Evolutionary conservation across 2,888 invertebrate species (phyloP).

Genomic region (Sicus ferrugineus): DNA sequence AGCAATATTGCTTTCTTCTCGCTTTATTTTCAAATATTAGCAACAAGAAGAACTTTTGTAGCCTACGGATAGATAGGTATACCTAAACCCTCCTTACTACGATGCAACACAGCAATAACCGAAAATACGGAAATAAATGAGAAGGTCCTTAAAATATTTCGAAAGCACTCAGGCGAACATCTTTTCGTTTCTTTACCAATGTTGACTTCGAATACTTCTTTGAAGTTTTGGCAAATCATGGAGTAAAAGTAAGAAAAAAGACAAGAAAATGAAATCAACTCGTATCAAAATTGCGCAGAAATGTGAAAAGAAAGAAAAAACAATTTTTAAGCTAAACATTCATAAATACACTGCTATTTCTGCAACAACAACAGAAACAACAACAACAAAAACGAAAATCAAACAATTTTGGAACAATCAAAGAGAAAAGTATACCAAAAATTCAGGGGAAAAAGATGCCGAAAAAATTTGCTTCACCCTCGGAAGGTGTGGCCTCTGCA

Average conservation of each 20-base stretch:
- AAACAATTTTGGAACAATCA: constrained; percentile 46
- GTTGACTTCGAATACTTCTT: constrained; percentile 15
- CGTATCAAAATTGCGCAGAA: constrained; percentile 1
- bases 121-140: not conserved
- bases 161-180: constrained; percentile 59
- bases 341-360: not conserved
- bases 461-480: constrained; percentile 51
- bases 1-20: not conserved
- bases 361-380: constrained; percentile 8
- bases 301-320: not conserved
- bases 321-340: not conserved
- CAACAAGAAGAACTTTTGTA: constrained; percentile 21
- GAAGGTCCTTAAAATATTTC: constrained; percentile 45
- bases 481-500: constrained; percentile 59
- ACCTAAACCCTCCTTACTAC: not conserved
- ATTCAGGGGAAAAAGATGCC: constrained; percentile 51
- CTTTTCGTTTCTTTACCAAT: constrained; percentile 49
- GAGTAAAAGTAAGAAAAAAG: constrained; percentile 13
- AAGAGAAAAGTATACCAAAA: constrained; percentile 52
- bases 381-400: constrained; percentile 24
- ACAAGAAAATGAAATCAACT: not conserved
- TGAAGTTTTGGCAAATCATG: constrained; percentile 31
- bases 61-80: too few species aligned
- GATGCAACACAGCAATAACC: constrained; percentile 19
- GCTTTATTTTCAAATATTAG: constrained; percentile 33